Evolutionary conservation across 2,113 vertebrate genomes (phyloP).

Genomic region (Albula glossodonta): DNA sequence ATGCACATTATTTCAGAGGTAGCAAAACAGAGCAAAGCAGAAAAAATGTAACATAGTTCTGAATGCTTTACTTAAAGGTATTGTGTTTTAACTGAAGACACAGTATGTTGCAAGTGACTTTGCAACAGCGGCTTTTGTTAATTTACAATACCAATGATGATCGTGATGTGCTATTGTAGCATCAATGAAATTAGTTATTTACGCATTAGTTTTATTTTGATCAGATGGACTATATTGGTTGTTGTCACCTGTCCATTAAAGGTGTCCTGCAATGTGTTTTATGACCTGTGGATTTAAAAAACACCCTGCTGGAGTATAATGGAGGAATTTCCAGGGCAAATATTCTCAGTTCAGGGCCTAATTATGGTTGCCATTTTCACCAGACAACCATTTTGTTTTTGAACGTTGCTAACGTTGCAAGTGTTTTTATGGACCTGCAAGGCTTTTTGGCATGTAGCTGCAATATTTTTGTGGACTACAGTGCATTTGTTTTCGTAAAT

Average conservation of each 20-base stretch:
- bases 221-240: too few species aligned
- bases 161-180: neutral
- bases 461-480: neutral
- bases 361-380: neutral
- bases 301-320: neutral
- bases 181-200: too few species aligned
- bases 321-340: neutral
- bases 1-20: neutral
- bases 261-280: neutral
- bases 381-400: neutral
- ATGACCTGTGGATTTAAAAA: neutral
- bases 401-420: neutral
- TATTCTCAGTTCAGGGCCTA: neutral
- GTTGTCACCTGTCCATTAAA: too few species aligned
- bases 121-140: too few species aligned
- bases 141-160: too few species aligned
- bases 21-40: neutral
- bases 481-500: neutral
- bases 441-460: too few species aligned
- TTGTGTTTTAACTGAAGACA: neutral
- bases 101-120: neutral
- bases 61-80: neutral
- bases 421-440: neutral
- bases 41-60: neutral
- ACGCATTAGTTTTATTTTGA: too few species aligned